Base-by-base conservation (phyloP, 2,888 invertebrate genomes). In the Cyclophora punctaria region DNA sequence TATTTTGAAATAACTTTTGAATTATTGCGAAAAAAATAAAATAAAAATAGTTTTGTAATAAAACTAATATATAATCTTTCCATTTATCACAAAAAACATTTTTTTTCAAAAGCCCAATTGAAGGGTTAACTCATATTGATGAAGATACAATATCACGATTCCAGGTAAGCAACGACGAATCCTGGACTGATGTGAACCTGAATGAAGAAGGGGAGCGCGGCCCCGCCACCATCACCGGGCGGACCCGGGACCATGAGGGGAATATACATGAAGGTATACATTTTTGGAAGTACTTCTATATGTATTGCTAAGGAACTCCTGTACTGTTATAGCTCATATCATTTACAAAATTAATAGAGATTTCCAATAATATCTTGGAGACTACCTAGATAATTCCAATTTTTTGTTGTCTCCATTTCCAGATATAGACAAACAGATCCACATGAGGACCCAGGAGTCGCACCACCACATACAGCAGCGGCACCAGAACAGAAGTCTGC, bases 141-240 rank as follows among this genome's bases (percentile, higher is more conserved):
- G 42, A n/a, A 48, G n/a, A 37, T 20, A 20, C 20, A 20, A 20
- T 20, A 37, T 37, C 35, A 41, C 34, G 37, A 7, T n/a, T 34
- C 3, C 54, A 87, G 87, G 87, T 86, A 43, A 92, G 91, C 58
- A 93, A 93, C 61, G 96, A 96, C 68, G 96, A 96, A 69, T 96
- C 95, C 47, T 97, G 97, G 97, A 96, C 96, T 1, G 96, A 97
- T 71, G 96, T 97, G 43, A 97, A 96, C 77, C 86, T 97, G 47
- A 96, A 97, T 71, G 96, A 97, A 73, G 96, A 96, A 53, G 87
- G 90, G 71, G 71, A 93, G 86, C 69, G 93, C 83, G 87, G 87
- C 0, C 86, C 86, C 0, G 83, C 86, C 47, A 86, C 86, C 33
- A 86, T 86, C 58, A 83, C 86, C 0, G 91, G 91, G 46, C 79